phyloP scores from a whole-genome alignment of 2,113 vertebrate species.

The Tichodroma muraria region DNA sequence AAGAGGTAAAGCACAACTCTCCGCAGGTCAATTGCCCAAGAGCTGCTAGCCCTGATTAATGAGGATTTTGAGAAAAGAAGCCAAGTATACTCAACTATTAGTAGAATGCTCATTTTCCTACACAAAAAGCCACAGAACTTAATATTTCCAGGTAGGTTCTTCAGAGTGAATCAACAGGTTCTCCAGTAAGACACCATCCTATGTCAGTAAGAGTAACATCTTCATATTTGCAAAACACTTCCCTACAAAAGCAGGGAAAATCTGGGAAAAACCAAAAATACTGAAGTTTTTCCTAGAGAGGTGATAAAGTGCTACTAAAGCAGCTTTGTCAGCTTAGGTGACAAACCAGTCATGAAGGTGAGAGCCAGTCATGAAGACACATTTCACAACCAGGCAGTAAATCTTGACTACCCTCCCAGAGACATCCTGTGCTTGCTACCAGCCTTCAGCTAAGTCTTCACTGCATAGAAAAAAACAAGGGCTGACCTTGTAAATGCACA shows the following conservation, averaged over 20 bases:
- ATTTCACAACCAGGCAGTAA: neutral
- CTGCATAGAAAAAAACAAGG: neutral
- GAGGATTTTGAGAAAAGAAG: neutral
- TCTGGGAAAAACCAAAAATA: neutral
- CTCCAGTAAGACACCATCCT: neutral
- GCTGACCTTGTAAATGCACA: neutral
- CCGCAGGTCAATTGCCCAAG: neutral
- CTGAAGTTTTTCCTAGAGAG: neutral
- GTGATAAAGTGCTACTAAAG: neutral
- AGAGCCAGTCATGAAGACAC: neutral
- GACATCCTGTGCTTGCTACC: neutral
- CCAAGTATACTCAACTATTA: neutral
- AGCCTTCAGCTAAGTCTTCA: neutral
- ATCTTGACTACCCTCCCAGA: neutral
- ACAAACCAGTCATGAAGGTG: neutral
- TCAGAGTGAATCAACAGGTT: neutral
- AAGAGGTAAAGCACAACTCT: neutral
- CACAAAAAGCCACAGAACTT: neutral
- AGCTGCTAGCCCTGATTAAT: neutral
- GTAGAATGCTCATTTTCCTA: neutral
- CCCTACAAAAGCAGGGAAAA: neutral
- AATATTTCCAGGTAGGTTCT: neutral
- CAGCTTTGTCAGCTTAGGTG: neutral
- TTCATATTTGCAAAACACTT: neutral
- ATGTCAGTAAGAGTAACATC: neutral